Percentiles rank a stretch among this genome's conserved stretches.
Conservation (phyloP, 2,113 vertebrate species). For the Catagonus wagneri region DNA sequence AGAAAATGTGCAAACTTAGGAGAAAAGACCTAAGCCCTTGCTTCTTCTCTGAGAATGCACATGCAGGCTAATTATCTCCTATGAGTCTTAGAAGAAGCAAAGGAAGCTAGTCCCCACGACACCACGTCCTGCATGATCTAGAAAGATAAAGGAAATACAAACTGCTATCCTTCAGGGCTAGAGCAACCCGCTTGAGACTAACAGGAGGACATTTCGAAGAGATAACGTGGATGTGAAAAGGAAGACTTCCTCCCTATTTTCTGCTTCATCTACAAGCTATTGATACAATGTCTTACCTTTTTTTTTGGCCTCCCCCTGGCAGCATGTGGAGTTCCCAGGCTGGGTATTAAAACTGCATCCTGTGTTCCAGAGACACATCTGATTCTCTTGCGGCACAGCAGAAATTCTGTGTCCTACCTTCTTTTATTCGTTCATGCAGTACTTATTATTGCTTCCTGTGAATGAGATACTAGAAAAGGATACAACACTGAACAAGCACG, state of each 20-base stretch:
- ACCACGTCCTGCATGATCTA: neutral
- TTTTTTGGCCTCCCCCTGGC: neutral
- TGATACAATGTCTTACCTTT: neutral
- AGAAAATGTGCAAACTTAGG: neutral
- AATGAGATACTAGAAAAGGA: neutral
- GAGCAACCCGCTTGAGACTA: neutral
- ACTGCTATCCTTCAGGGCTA: neutral
- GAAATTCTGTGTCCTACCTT: neutral
- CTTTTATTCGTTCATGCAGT: neutral
- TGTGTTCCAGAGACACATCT: too few relatives aligned
- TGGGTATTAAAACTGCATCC: too few relatives aligned
- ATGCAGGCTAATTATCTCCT: neutral
- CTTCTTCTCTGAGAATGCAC: neutral
- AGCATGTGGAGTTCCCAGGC: too few relatives aligned
- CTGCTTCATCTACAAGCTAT: neutral
- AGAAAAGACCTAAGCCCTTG: neutral
- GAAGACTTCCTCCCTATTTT: neutral
- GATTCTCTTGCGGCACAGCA: too few relatives aligned
- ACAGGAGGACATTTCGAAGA: neutral
- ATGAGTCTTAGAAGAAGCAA: neutral
- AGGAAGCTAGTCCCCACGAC: neutral
- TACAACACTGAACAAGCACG: neutral
- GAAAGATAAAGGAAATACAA: neutral
- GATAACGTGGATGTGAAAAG: neutral
- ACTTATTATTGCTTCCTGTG: neutral